phyloP scores from a whole-genome alignment of 2,888 invertebrate species.

The Ecdyonurus torrentis region DNA sequence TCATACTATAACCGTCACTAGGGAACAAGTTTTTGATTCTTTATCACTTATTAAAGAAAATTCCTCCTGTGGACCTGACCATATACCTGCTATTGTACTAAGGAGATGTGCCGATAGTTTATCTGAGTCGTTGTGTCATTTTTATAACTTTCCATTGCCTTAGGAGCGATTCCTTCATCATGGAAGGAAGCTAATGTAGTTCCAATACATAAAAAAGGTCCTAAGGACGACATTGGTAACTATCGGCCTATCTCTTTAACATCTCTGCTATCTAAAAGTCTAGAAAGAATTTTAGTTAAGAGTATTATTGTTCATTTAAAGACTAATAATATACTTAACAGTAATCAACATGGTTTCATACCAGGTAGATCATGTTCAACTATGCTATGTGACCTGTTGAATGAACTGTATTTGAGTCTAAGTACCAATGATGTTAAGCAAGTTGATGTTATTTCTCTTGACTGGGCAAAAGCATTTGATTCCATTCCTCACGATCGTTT shows the following conservation, averaged over 20 bases:
- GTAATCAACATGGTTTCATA: neutral
- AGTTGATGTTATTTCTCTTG: neutral
- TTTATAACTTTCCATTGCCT: conserved; percentile 4
- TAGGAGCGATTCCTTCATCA: neutral
- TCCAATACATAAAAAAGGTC: conserved; percentile 5
- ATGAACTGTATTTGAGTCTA: neutral
- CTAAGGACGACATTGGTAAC: neutral
- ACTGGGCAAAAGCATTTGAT: neutral
- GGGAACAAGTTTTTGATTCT: neutral
- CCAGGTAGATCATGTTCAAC: neutral
- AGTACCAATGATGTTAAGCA: neutral
- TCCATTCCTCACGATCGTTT: neutral
- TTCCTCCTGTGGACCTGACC: neutral
- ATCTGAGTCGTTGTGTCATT: neutral
- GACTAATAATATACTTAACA: neutral
- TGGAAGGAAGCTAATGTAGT: conserved; percentile 4
- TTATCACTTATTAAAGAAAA: neutral
- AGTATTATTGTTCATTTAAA: too few species aligned
- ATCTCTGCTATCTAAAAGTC: too few species aligned
- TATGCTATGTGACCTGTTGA: neutral
- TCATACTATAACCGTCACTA: neutral
- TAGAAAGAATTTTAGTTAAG: too few species aligned
- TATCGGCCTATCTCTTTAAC: conserved; percentile 6
- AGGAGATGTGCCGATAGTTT: neutral
- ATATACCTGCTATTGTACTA: neutral